These are phyloP conservation scores for Semaprochilodus insignis DNA, from an alignment of 2,797 vertebrate genomes.

Conservation along the genomic window DNA sequence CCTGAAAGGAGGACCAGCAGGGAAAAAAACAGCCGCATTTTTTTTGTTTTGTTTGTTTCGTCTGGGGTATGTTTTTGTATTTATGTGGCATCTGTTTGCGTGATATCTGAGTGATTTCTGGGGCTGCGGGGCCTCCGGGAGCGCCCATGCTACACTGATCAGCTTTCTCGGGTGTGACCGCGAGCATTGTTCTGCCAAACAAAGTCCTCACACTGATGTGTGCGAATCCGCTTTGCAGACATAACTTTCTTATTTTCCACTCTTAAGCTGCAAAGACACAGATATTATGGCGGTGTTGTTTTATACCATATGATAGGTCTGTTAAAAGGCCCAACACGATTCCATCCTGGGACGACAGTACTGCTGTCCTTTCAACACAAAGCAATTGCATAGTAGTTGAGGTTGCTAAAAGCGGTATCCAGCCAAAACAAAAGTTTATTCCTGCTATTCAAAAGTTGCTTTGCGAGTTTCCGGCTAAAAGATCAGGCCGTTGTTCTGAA, in stretches of 20 bases:
- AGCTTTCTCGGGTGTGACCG: constrained; percentile 88
- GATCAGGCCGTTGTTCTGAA: neutral
- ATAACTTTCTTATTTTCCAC: constrained; percentile 35
- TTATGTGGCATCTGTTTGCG: constrained; percentile 77
- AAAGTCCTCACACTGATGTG: constrained; percentile 94
- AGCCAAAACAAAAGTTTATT: constrained; percentile 8
- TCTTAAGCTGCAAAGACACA: constrained; percentile 44
- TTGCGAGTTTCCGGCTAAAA: neutral
- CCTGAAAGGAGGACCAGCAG: neutral
- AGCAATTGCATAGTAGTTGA: neutral
- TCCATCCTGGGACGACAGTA: neutral
- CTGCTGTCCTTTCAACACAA: neutral
- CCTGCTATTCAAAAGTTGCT: neutral
- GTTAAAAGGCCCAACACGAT: neutral
- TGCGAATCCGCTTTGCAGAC: constrained; percentile 49
- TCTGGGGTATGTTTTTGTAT: constrained; percentile 65
- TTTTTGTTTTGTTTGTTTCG: constrained; percentile 67
- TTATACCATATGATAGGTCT: neutral
- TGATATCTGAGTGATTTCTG: constrained; percentile 81
- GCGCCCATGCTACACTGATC: constrained; percentile 82
- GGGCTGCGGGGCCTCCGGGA: constrained; percentile 81
- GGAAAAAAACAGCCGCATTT: neutral
- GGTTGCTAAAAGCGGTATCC: neutral
- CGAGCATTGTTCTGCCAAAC: constrained; percentile 91
- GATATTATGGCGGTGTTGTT: constrained; percentile 32